Evolutionary conservation across 2,888 invertebrate genomes (phyloP), one percentile per base, ranked within the genome.

Genomic region (Lymantria monacha): DNA sequence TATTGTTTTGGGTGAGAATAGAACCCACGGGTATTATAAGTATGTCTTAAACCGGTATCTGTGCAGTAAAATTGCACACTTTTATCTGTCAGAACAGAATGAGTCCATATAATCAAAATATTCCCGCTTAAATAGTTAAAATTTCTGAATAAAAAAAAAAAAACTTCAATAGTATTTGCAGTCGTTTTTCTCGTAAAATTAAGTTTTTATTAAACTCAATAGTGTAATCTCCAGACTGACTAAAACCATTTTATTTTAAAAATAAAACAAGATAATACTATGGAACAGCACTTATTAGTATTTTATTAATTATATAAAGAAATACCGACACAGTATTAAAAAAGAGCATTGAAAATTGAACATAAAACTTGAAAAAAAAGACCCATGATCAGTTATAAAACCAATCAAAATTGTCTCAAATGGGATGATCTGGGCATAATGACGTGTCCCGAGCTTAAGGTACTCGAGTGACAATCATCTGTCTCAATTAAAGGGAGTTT

Each of bases 401-500:
- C 44, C 41, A 33, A 44, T 49, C 41, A 41, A 38, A 40, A 49
- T 45, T 42, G 41, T 44, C 40, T 33, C 42, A 41, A 45, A 49
- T 30, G 41, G 31, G 45, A 44, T 41, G 40, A 49, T 44, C 13
- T 15, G 22, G 36, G 41, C 36, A 41, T 49, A 49, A 49, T 45
- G 33, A 33, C 41, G 45, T 49, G 41, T 38, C 41, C 14, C 41
- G 22, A n/a, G 33, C 22, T 43, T 44, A 44, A 44, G 47, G 47
- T 36, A 12, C 45, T 33, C 33, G 48, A 44, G 30, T 42, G 51
- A 52, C 51, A 44, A n/a, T 40, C 42, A 41, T 44, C 41, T 22
- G 41, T 15, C 44, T 51, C 48, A 48, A 48, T 48, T 52, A 48
- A 36, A 48, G 22, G n/a, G 11, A 37, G 31, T 44, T 51, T 41